These are phyloP conservation scores for Periphyllus acericola DNA, from an alignment of 2,888 invertebrate genomes.

Conservation along the genomic window DNA sequence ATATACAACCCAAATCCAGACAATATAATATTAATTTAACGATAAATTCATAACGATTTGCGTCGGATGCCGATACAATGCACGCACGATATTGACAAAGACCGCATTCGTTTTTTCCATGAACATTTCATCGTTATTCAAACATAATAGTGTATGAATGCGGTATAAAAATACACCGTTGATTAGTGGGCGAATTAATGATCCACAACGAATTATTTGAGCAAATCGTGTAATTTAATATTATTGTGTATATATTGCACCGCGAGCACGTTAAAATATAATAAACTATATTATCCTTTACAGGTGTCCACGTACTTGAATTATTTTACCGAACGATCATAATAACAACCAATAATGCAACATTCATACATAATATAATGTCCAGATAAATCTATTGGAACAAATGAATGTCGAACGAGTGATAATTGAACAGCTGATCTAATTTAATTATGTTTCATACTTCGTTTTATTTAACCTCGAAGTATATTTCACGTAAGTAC, in stretches of 20 bases:
- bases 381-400: slow-evolving; percentile 43
- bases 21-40: too few relatives aligned
- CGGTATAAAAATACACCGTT: background rate
- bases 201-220: slow-evolving; percentile 30
- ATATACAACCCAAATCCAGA: too few relatives aligned
- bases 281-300: background rate
- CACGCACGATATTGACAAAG: background rate
- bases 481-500: background rate
- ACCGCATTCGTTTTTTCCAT: too few relatives aligned
- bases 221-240: background rate
- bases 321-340: background rate
- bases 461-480: background rate
- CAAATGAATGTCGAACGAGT: slow-evolving; percentile 26
- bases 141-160: too few relatives aligned
- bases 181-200: slow-evolving; percentile 31
- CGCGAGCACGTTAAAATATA: background rate
- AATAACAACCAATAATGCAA: background rate
- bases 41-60: too few relatives aligned
- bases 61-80: background rate
- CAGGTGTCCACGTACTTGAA: background rate
- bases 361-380: background rate
- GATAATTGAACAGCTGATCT: background rate
- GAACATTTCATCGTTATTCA: too few relatives aligned
- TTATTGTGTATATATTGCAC: background rate
- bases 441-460: slow-evolving; percentile 22